Percentiles rank a stretch among this genome's conserved stretches.
Conservation (phyloP, 35 echinoderm and acorn worm species). For the Diadema setosum region DNA sequence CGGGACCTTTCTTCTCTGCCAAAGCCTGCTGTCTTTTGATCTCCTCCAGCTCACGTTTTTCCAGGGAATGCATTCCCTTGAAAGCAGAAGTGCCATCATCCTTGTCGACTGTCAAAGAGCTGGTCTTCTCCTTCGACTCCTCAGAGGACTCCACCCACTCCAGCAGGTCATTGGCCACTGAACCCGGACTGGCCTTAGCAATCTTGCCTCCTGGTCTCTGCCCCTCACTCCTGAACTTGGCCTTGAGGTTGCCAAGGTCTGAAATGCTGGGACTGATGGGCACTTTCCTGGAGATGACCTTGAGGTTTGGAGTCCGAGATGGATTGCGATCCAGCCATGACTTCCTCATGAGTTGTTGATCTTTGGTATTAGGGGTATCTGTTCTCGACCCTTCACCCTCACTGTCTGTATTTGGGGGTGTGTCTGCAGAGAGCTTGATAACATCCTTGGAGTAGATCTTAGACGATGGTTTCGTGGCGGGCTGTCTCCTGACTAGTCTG, state of each 20-base stretch:
- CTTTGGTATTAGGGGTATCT: background rate
- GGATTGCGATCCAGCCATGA: slow-evolving; percentile 65
- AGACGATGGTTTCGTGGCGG: slow-evolving; percentile 14
- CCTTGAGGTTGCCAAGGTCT: background rate
- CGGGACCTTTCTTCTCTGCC: background rate
- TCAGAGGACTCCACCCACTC: background rate
- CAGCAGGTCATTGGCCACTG: background rate
- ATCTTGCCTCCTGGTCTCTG: background rate
- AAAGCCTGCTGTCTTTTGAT: background rate
- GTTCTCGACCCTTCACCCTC: slow-evolving; percentile 34
- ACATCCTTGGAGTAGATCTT: slow-evolving; percentile 39
- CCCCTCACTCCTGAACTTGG: background rate
- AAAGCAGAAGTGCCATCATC: no score
- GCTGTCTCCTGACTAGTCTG: background rate
- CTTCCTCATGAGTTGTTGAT: background rate
- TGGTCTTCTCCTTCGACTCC: background rate
- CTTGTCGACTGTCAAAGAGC: no score
- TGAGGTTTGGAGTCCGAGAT: slow-evolving; percentile 44
- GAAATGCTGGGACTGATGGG: background rate
- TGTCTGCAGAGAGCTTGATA: slow-evolving; percentile 25
- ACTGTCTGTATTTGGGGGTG: slow-evolving; percentile 32
- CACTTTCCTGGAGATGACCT: background rate
- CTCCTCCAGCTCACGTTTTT: background rate
- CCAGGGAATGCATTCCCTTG: no score
- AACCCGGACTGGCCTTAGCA: background rate